Evolutionary conservation across 2,113 vertebrate genomes (phyloP), one percentile per base, ranked within the genome.

Genomic region (Naja naja): DNA sequence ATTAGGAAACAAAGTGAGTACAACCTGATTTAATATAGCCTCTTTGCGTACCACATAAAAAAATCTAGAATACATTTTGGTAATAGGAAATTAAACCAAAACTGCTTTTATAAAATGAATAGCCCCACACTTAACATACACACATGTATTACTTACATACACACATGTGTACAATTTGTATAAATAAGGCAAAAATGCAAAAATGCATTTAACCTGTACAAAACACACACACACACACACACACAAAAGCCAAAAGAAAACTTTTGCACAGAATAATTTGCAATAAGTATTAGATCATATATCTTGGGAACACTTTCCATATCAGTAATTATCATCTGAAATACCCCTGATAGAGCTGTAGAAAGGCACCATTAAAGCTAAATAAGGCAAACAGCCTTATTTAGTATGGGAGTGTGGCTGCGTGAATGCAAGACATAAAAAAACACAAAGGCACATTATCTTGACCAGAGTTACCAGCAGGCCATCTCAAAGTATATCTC

Each of bases 171-270:
- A 34, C n/a, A 18, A 74, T 6, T 2, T 58, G 56, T 85, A 93
- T 91, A 96, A 95, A 95, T 94, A 95, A 94, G 91, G 58, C 10
- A 52, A 52, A 52, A 52, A 96, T 95, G 69, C 1, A 52, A 52
- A 52, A 52, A 96, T 95, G 55, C 23, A 49, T 93, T 92, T 93
- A 91, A 93, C 91, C 1, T 94, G 92, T 81, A 92, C 27, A 95
- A n/a, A n/a, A 96, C 27, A 91, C 54, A 53, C 90, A 94, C 94
- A 27, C 69, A 2, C 45, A 45, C 45, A 45, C 49, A 52, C 49
- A 11, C 49, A 52, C 9, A 52, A 34, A 93, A 93, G 89, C 94
- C 94, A 95, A 96, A 96, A 96, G 95, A 96, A 97, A 96, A 94
- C 34, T 91, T 1, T 81, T 89, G 91, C 88, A 92, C 0, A 23